Percentiles rank a stretch among this genome's conserved stretches.
Evolutionary conservation across 2,888 invertebrate genomes (phyloP).

Genomic region (Thymelicus lineola): DNA sequence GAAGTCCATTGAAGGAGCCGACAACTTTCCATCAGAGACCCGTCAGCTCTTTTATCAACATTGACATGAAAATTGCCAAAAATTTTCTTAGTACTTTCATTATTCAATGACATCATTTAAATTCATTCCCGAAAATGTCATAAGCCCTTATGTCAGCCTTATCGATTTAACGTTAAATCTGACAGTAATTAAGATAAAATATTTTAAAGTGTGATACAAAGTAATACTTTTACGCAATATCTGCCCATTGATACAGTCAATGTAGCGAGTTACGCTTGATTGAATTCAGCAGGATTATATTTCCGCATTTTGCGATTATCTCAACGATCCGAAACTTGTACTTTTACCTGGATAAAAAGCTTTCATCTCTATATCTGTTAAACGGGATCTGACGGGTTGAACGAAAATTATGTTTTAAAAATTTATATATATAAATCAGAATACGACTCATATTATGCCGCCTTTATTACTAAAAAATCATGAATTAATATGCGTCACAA

Average conservation of each 20-base stretch:
- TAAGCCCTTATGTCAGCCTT: not conserved
- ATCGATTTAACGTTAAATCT: not conserved
- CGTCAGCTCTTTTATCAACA: too few species aligned
- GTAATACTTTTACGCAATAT: not conserved
- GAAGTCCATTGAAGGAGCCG: too few species aligned
- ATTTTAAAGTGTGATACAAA: slow-evolving; percentile 7
- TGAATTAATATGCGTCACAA: too few species aligned
- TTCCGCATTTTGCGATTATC: not conserved
- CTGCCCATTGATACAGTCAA: not conserved
- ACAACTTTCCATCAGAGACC: too few species aligned
- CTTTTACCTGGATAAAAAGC: not conserved
- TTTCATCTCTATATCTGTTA: not conserved
- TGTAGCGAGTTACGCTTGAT: slow-evolving; percentile 6
- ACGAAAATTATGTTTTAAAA: too few species aligned
- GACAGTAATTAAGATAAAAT: slow-evolving; percentile 4
- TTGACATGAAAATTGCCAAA: too few species aligned
- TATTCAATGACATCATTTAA: not conserved
- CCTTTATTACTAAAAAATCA: too few species aligned
- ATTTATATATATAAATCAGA: too few species aligned
- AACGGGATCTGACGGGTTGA: too few species aligned
- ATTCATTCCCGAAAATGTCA: not conserved
- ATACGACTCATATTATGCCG: too few species aligned
- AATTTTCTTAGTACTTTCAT: not conserved
- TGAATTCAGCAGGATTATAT: slow-evolving; percentile 6
- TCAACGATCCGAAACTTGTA: not conserved